phyloP scores from a whole-genome alignment of 2,797 vertebrate species.

The Acrocephalus scirpaceus region DNA sequence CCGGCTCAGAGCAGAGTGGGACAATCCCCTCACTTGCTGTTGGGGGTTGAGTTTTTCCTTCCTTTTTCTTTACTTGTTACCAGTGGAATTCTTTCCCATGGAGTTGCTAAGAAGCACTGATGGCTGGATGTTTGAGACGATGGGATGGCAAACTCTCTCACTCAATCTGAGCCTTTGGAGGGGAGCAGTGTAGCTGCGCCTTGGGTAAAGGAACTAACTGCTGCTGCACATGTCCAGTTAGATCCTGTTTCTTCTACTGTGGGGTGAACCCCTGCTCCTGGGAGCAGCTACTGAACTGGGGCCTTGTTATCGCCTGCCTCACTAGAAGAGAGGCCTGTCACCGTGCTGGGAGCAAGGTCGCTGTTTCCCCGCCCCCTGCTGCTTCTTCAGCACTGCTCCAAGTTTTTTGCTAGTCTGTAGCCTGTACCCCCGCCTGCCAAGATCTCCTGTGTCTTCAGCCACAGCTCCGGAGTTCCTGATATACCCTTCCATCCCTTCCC shows the following conservation, averaged over 20 bases:
- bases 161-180: neutral
- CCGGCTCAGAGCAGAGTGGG: rapidly evolving
- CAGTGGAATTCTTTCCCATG: neutral
- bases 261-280: neutral
- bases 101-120: neutral
- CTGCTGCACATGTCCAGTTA: neutral
- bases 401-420: neutral
- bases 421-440: neutral
- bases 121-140: neutral
- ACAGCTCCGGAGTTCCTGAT: neutral
- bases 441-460: neutral
- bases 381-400: neutral
- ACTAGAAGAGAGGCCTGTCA: neutral
- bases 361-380: neutral
- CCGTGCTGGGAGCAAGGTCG: too few relatives aligned
- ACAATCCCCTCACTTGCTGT: neutral
- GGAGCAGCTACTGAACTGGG: neutral
- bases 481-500: neutral
- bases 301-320: neutral
- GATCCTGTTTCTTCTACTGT: neutral
- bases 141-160: neutral
- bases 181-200: neutral
- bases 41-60: neutral
- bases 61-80: neutral
- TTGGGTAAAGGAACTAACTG: neutral